Evolutionary conservation across 2,888 invertebrate genomes (phyloP).

Genomic region (Platerodrilus igneus): DNA sequence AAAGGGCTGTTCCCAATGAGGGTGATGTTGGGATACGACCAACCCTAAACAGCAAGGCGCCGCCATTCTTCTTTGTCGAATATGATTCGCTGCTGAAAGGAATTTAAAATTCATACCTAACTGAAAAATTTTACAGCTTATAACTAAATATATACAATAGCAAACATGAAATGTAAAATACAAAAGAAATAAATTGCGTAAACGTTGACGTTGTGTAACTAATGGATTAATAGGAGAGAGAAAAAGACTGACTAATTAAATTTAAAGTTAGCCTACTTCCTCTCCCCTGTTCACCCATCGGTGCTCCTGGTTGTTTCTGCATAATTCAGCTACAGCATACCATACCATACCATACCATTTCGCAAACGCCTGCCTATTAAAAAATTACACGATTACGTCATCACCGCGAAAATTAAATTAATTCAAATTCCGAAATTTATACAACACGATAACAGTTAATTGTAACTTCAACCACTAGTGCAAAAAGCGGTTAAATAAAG

Average conservation of each 20-base stretch:
- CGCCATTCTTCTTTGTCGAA: constrained; percentile 26
- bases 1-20: constrained; percentile 25
- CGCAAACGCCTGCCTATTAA: neutral
- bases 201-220: constrained; percentile 21
- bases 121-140: too few relatives aligned
- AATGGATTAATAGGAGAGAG: constrained; percentile 63
- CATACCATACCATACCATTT: neutral
- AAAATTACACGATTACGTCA: neutral
- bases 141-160: neutral
- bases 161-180: neutral
- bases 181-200: neutral
- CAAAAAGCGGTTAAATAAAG: constrained; percentile 1
- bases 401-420: neutral
- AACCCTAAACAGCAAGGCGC: constrained; percentile 19
- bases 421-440: neutral
- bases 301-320: constrained; percentile 16
- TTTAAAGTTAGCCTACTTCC: constrained; percentile 61
- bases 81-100: constrained; percentile 6
- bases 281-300: constrained; percentile 56
- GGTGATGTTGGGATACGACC: constrained; percentile 24
- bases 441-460: neutral
- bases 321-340: neutral
- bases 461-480: neutral
- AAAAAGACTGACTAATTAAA: constrained; percentile 68
- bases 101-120: too few relatives aligned